These are phyloP conservation scores for Galemys pyrenaicus DNA, from an alignment of 2,113 vertebrate species.

Conservation along the genomic window DNA sequence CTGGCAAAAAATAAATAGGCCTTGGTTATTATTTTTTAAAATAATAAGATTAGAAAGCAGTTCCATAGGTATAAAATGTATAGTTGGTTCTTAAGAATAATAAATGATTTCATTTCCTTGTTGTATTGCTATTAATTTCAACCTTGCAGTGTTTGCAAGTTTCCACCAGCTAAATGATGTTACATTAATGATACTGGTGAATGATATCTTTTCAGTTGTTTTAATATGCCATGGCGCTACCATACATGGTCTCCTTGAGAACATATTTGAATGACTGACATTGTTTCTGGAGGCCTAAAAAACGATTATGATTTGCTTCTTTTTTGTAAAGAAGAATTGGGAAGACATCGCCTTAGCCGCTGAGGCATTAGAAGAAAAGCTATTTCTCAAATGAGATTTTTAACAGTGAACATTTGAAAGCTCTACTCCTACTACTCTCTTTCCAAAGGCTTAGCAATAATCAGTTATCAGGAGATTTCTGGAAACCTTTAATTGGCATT, in stretches of 20 bases:
- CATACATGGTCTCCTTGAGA: slow-evolving; percentile 43
- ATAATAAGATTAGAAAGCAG: slow-evolving; percentile 85
- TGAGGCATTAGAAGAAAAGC: slow-evolving; percentile 24
- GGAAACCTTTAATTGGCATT: slow-evolving; percentile 40
- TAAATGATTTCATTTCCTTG: slow-evolving; percentile 83
- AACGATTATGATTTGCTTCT: slow-evolving; percentile 45
- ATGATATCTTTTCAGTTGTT: slow-evolving; percentile 68
- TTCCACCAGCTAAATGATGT: slow-evolving; percentile 82
- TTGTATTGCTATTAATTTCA: slow-evolving; percentile 84
- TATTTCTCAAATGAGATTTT: slow-evolving; percentile 64
- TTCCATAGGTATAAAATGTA: slow-evolving; percentile 81
- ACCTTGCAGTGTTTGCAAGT: slow-evolving; percentile 80
- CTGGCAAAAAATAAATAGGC: slow-evolving; percentile 72
- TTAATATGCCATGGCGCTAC: neutral
- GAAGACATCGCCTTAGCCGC: slow-evolving; percentile 15
- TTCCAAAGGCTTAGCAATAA: slow-evolving; percentile 26
- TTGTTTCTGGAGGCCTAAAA: slow-evolving; percentile 23
- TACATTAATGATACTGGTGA: slow-evolving; percentile 77
- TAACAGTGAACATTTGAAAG: slow-evolving; percentile 44
- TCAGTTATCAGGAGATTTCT: slow-evolving; percentile 47
- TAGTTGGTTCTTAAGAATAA: slow-evolving; percentile 84
- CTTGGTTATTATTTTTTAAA: slow-evolving; percentile 84
- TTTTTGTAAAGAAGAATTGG: slow-evolving; percentile 24
- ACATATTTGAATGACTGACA: slow-evolving; percentile 21
- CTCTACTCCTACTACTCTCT: neutral